A percentile compares a stretch with the other conserved stretches of the same genome.
These are phyloP conservation scores for Thalpophila matura DNA, from an alignment of 2,888 invertebrate species.

Conservation along the genomic window DNA sequence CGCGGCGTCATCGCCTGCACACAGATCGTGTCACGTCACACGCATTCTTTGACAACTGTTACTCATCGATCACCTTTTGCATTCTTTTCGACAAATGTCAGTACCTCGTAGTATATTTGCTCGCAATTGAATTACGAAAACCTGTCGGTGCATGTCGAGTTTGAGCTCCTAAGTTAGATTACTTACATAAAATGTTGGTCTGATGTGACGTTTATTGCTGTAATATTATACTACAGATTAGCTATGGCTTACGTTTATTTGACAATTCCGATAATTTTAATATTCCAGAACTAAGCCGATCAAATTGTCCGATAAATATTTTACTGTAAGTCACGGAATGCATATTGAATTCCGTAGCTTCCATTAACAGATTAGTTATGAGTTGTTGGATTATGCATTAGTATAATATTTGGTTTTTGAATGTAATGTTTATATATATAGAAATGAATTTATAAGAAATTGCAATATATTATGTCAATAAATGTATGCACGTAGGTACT, in stretches of 20 bases:
- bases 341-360: neutral
- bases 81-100: slow-evolving; percentile 54
- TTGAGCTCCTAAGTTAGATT: neutral
- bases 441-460: neutral
- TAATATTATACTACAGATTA: slow-evolving; percentile 1
- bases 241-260: neutral
- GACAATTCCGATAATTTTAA: neutral
- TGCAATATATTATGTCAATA: slow-evolving; percentile 1
- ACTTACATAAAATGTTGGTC: neutral
- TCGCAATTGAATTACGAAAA: slow-evolving; percentile 32
- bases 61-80: slow-evolving; percentile 76
- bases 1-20: slow-evolving; percentile 51
- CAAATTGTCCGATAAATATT: neutral
- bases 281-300: neutral
- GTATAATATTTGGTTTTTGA: neutral
- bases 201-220: neutral
- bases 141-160: slow-evolving; percentile 15
- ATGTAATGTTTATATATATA: neutral
- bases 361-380: neutral
- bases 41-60: slow-evolving; percentile 83
- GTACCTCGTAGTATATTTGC: slow-evolving; percentile 29
- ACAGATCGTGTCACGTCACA: slow-evolving; percentile 71
- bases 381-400: neutral
- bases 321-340: neutral
- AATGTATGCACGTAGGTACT: neutral